Conservation (phyloP, 1,140 invertebrate species). For the Sminthurides bifidus region DNA sequence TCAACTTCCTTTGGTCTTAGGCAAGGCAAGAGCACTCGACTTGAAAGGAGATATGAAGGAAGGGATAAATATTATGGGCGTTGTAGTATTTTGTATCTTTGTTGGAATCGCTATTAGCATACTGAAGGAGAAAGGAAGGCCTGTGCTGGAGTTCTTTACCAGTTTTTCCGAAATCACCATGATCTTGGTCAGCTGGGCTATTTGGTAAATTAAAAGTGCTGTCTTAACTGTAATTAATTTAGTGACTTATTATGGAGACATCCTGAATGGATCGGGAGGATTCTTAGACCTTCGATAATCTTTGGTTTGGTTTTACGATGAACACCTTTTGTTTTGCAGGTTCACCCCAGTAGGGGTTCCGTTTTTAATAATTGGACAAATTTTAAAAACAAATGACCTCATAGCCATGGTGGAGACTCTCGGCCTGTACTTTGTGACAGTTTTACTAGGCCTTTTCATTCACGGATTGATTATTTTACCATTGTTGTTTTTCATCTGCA, state of each 20-base stretch:
- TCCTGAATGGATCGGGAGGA: slow-evolving; percentile 15
- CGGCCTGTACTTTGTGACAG: slow-evolving; percentile 45
- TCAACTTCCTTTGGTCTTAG: neutral
- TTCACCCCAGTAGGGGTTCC: slow-evolving; percentile 48
- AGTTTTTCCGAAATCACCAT: slow-evolving; percentile 11
- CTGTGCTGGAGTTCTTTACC: slow-evolving; percentile 11
- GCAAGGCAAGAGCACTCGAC: neutral
- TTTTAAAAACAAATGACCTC: slow-evolving; percentile 44
- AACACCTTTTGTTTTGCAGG: slow-evolving; percentile 33
- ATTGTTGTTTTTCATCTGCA: slow-evolving; percentile 37
- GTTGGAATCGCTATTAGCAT: slow-evolving; percentile 11
- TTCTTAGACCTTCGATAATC: slow-evolving; percentile 35
- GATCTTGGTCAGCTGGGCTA: slow-evolving; percentile 12
- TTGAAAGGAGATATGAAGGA: neutral
- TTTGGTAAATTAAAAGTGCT: slow-evolving; percentile 4
- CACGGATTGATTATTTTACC: slow-evolving; percentile 41
- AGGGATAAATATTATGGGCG: slow-evolving; percentile 20
- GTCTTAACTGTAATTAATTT: neutral
- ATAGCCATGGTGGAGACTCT: slow-evolving; percentile 37
- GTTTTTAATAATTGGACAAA: slow-evolving; percentile 46
- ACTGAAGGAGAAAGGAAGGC: slow-evolving; percentile 14
- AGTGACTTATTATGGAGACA: neutral
- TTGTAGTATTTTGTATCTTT: slow-evolving; percentile 10
- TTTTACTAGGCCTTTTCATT: slow-evolving; percentile 38
- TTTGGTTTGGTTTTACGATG: neutral